Conservation (phyloP, 2,888 invertebrate genomes). For the Lottia gigantea region DNA sequence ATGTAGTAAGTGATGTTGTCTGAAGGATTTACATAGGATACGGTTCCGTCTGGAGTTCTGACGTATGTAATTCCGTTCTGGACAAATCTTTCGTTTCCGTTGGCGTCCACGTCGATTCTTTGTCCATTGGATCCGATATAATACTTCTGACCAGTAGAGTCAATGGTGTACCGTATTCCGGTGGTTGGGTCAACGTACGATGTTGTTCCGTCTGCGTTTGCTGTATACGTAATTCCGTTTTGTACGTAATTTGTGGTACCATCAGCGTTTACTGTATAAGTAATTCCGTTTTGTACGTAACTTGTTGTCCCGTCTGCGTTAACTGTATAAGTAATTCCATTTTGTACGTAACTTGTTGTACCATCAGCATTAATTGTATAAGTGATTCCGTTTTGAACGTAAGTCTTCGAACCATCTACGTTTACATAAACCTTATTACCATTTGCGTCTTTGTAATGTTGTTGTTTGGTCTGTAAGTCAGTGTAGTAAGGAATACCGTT, state of each 20-base stretch:
- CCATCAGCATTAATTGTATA: neutral
- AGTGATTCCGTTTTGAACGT: neutral
- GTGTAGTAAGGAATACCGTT: neutral
- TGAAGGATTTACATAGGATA: neutral
- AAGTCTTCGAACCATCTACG: neutral
- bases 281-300: neutral
- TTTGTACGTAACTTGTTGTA: neutral
- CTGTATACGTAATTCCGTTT: neutral
- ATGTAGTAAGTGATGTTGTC: neutral
- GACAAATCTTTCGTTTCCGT: neutral
- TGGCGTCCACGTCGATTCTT: neutral
- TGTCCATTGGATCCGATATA: neutral
- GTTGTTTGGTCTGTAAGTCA: neutral
- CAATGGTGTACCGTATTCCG: neutral
- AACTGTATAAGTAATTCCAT: neutral
- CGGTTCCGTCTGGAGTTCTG: neutral
- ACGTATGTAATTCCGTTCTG: neutral
- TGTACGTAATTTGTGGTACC: neutral
- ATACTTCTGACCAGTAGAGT: neutral
- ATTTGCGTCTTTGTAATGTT: neutral
- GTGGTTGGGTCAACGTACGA: neutral
- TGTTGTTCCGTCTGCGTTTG: neutral
- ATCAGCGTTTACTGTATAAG: neutral
- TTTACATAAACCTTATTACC: neutral
- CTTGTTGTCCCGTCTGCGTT: neutral